A percentile compares a stretch with the other conserved stretches of the same genome.
Evolutionary conservation across 2,888 invertebrate genomes (phyloP).

Genomic region (Polylopha cassiicola): DNA sequence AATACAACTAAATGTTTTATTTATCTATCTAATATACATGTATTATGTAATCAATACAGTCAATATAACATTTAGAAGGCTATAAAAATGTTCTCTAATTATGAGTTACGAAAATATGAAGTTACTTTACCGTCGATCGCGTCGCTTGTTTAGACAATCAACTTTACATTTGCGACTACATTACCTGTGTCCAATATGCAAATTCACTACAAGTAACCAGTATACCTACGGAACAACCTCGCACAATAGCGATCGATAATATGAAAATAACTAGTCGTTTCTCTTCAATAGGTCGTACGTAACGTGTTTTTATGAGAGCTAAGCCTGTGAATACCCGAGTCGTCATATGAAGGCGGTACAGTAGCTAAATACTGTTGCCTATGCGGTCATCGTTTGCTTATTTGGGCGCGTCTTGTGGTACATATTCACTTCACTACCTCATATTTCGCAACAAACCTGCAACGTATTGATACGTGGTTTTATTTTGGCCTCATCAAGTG

Average conservation of each 20-base stretch:
- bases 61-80: no score
- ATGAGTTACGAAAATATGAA: no score
- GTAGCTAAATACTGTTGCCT: slow-evolving; percentile 34
- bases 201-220: slow-evolving; percentile 28
- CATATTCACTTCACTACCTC: slow-evolving; percentile 10
- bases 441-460: slow-evolving; percentile 14
- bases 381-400: slow-evolving; percentile 66
- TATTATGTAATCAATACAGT: no score
- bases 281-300: slow-evolving; percentile 34
- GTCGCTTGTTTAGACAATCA: no score
- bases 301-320: slow-evolving; percentile 35
- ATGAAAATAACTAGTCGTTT: slow-evolving; percentile 28
- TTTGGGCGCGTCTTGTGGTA: slow-evolving; percentile 42
- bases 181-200: slow-evolving; percentile 15
- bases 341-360: slow-evolving; percentile 53
- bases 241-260: slow-evolving; percentile 30
- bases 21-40: no score
- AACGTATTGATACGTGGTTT: slow-evolving; percentile 10
- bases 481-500: slow-evolving; percentile 15
- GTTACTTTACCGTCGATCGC: no score
- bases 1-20: no score
- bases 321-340: slow-evolving; percentile 23
- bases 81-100: no score
- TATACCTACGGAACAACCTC: slow-evolving; percentile 29
- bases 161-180: no score